Base-by-base conservation (phyloP, 2,888 invertebrate genomes). In the Polydrusus cervinus region DNA sequence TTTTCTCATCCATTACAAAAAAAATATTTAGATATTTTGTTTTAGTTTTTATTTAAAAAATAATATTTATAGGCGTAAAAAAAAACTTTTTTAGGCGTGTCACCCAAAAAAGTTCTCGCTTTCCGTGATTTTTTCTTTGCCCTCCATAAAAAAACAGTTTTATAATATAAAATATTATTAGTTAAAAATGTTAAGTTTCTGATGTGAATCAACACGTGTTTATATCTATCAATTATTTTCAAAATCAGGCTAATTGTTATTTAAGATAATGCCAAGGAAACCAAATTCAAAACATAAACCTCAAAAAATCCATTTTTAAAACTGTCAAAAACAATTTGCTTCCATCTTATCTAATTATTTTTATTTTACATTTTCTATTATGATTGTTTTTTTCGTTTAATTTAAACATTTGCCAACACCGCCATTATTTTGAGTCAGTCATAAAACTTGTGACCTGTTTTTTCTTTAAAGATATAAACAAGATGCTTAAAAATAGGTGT, bases 181-280 rank as follows among this genome's bases (percentile, higher is more conserved):
- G 1, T 25, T 25, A 3, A 1, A 5, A 25, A 34, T 55, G 34
- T 55, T 18, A 3, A 43, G 43, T 11, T n/a, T n/a, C 8, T 3
- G 30, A 30, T 30, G 34, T 34, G 34, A 34, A 7, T 16, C n/a
- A 2, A 47, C 51, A 20, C 20, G 51, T 51, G 51, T 20, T 11
- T 51, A n/a, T n/a, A n/a, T n/a, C n/a, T n/a, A 13, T 51, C 51
- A 51, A 18, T 51, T 51, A 47, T 51, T 20, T 51, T 51, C 5
- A 2, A 20, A 51, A 51, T 51, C 16, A 51, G 20, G 7, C 3
- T 51, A 51, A 51, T 51, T 51, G 20, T 51, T 51, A 11, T 51
- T 51, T 20, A 51, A 51, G 20, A 20, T 6, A n/a, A 51, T 51
- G 51, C 51, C 51, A 51, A 51, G 47, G 18, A 51, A 51, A 51